Base-by-base conservation (phyloP, 1,140 invertebrate genomes). In the Drosophila jambulina region DNA sequence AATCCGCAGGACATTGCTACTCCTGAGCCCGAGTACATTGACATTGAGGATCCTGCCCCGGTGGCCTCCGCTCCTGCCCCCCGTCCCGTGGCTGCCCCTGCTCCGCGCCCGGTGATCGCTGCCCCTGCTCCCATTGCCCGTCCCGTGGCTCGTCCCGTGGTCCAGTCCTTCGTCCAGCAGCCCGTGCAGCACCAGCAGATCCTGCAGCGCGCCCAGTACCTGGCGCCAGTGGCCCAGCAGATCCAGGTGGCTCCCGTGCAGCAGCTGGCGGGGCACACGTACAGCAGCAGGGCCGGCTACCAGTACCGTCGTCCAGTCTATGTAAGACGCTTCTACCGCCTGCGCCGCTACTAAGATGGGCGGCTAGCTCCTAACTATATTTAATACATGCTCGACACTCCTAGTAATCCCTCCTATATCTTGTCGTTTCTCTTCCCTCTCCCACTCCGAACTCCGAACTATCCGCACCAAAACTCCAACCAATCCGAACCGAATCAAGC, bases 1-100 rank as follows among this genome's bases (percentile, higher is more conserved):
- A 92, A 92, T 70, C 91, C 91, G 1, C 91, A 92, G 79, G 91
- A 92, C 51, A 92, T 92, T 69, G 91, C 91, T 36, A 92, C 91
- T 64, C 91, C 91, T 3, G 91, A 92, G 67, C 91, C 91, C 23
- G 91, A 92, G 65, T 92, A 92, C 70, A 92, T 92, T 69, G 91
- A 92, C 48, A 92, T 92, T 29, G 91, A 92, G 56, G 83, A 81
- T 19, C 90, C 91, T 25, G 61, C 76, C 10, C 84, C 83, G 19
- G 65, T 34, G 6, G 76, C 81, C 43, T 64, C 40, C 8, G 63
- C 32, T 21, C 67, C 77, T 57, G 63, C 36, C 9, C 56, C 75
- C 19, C 69, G 49, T 51, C 69, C 59, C 19, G 79, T 70, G 4
- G 45, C 67, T 57, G 76, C 71, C 15, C 49, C 69, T 13, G 65